Evolutionary conservation across 1,140 invertebrate genomes (phyloP).

Genomic region (Bombus picipes): DNA sequence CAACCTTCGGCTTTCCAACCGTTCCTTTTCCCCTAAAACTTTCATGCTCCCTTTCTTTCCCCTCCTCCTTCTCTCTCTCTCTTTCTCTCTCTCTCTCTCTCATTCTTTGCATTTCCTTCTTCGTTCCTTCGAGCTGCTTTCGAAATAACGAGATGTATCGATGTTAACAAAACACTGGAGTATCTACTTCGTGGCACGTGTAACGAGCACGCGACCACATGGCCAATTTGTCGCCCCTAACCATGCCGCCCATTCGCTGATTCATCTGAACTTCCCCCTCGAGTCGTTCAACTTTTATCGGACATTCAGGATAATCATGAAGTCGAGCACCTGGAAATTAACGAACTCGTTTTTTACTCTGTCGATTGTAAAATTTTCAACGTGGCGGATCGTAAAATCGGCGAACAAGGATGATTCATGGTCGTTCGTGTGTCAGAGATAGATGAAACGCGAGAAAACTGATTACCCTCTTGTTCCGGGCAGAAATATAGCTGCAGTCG

Average conservation of each 20-base stretch:
- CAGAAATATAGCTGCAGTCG: neutral
- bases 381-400: neutral
- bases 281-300: neutral
- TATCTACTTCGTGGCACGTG: constrained; percentile 8
- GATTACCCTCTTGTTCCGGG: constrained; percentile 28
- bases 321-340: neutral
- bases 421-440: neutral
- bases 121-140: neutral
- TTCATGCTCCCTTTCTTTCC: neutral
- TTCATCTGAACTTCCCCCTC: constrained; percentile 35
- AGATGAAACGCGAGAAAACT: neutral
- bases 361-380: neutral
- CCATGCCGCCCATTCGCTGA: constrained; percentile 5
- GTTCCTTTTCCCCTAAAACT: constrained; percentile 5
- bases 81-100: neutral
- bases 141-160: constrained; percentile 54
- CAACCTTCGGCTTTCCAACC: neutral
- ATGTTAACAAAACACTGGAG: neutral
- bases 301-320: constrained; percentile 18
- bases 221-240: constrained; percentile 40
- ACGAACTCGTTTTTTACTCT: neutral
- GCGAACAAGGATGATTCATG: neutral
- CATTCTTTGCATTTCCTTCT: neutral
- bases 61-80: neutral
- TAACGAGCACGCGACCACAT: constrained; percentile 35